These are phyloP conservation scores for Leuctra nigra DNA, from an alignment of 2,888 invertebrate species.

Conservation along the genomic window DNA sequence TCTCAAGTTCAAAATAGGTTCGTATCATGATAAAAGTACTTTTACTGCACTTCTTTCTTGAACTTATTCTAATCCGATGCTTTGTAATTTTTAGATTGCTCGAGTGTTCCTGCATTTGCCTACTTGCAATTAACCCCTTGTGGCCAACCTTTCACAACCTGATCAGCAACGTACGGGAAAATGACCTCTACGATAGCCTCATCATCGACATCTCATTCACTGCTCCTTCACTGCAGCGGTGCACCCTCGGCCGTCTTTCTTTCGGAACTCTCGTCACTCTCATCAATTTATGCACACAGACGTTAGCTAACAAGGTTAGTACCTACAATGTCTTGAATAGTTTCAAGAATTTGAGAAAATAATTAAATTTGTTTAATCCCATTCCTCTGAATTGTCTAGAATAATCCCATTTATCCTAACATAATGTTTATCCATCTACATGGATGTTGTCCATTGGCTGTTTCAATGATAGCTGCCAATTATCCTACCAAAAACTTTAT, in stretches of 20 bases:
- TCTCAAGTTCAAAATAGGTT: too few species aligned
- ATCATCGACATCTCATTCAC: constrained; percentile 3
- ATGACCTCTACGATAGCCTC: not conserved
- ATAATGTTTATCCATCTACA: too few species aligned
- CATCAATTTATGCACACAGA: constrained; percentile 15
- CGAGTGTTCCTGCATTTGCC: constrained; percentile 10
- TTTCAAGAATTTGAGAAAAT: too few species aligned
- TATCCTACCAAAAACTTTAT: too few species aligned
- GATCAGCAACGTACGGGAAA: constrained; percentile 12
- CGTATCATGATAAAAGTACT: too few species aligned
- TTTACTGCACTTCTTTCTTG: too few species aligned
- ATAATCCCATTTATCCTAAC: too few species aligned
- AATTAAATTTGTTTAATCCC: too few species aligned
- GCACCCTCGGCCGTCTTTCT: constrained; percentile 1
- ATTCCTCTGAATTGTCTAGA: too few species aligned
- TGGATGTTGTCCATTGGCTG: too few species aligned
- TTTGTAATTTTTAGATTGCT: constrained; percentile 4
- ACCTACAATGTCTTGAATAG: too few species aligned
- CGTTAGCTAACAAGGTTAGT: not conserved
- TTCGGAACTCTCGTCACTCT: constrained; percentile 13
- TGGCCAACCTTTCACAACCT: constrained; percentile 8
- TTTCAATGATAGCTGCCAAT: too few species aligned
- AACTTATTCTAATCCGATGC: not conserved
- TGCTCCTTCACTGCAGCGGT: not conserved
- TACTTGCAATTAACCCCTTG: constrained; percentile 9